phyloP scores from a whole-genome alignment of 2,888 invertebrate genomes.

The Alloplasta piceator region DNA sequence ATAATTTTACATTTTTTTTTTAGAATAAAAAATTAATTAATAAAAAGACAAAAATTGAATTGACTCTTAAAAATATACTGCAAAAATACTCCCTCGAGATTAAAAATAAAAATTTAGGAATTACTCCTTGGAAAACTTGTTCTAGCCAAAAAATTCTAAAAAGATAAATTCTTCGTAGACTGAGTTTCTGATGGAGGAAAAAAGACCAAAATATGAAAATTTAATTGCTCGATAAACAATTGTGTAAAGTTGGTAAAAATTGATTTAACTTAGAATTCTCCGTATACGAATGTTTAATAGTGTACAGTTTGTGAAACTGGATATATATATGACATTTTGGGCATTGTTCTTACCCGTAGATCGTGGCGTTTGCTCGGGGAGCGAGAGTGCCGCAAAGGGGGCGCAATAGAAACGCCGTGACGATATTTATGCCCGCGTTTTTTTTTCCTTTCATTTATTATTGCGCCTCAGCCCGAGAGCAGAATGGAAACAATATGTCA shows the following conservation, averaged over 20 bases:
- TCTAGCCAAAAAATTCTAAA: no score
- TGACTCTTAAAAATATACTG: no score
- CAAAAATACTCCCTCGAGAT: no score
- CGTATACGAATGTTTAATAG: background rate
- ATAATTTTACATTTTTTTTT: no score
- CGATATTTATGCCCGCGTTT: slow-evolving; percentile 82
- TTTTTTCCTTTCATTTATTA: slow-evolving; percentile 80
- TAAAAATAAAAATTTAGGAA: no score
- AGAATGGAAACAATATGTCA: slow-evolving; percentile 83
- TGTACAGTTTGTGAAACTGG: slow-evolving; percentile 12
- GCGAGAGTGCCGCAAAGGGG: slow-evolving; percentile 58
- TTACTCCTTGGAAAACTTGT: no score
- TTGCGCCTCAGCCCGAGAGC: slow-evolving; percentile 78
- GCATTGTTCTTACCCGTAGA: slow-evolving; percentile 73
- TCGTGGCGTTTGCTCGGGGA: slow-evolving; percentile 64
- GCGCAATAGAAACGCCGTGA: slow-evolving; percentile 33
- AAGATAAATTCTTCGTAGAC: no score
- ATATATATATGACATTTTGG: slow-evolving; percentile 31
- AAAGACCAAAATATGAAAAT: no score
- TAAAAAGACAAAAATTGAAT: no score
- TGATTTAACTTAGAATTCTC: background rate
- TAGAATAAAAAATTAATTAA: no score
- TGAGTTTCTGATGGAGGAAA: no score
- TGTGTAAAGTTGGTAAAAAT: background rate
- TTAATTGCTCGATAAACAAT: no score